Evolutionary conservation across 2,797 vertebrate genomes (phyloP).

Genomic region (Malacoraja senta): DNA sequence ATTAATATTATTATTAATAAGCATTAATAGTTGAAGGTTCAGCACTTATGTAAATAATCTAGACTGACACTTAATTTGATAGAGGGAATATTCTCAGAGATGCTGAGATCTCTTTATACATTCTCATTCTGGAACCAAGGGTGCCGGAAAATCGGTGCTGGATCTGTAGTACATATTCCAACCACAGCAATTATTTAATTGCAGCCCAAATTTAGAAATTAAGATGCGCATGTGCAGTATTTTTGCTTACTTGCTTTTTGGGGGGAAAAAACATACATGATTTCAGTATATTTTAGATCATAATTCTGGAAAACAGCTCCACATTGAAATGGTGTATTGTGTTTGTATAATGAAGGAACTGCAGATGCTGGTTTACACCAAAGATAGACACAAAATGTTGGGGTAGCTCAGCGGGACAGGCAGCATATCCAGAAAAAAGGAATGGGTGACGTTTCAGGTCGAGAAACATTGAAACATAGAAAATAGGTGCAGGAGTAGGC

Average conservation of each 20-base stretch:
- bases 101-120: background rate
- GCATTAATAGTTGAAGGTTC: background rate
- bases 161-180: background rate
- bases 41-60: background rate
- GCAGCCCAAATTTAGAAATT: background rate
- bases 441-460: too few species aligned
- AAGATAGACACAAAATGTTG: too few species aligned
- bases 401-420: too few species aligned
- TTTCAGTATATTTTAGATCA: background rate
- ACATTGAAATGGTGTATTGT: background rate
- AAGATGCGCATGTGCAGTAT: background rate
- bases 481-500: too few species aligned
- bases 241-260: background rate
- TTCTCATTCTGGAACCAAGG: too few species aligned
- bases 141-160: too few species aligned
- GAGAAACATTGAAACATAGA: too few species aligned
- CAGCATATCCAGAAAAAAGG: too few species aligned
- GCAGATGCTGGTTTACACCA: too few species aligned
- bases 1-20: too few species aligned
- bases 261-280: background rate
- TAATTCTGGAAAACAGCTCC: background rate
- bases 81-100: background rate
- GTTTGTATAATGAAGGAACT: background rate
- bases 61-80: background rate
- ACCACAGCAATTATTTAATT: background rate